Evolutionary conservation across 2,888 invertebrate species (phyloP), one percentile per base, ranked within the genome.

Genomic region (Eupithecia tripunctaria): DNA sequence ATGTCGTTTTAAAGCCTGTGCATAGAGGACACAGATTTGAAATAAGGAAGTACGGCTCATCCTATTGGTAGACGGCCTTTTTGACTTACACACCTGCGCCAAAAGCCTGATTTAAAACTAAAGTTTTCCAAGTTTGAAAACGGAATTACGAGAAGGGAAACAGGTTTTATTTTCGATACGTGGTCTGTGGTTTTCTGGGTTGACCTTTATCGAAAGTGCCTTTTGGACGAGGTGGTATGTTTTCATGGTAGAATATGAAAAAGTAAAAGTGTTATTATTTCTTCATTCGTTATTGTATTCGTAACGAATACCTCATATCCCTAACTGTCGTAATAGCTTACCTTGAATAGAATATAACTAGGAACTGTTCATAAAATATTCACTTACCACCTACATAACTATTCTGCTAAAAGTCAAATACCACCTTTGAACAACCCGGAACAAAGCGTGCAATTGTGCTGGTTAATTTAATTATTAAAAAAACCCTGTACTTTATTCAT

Each of bases 11-110:
- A 83, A 86, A 88, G 82, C 85, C 83, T 76, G 84, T 89, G 87
- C 88, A 88, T 88, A 87, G 87, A 87, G 87, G 88, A 91, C 88
- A 89, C 85, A 87, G 88, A 89, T 90, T 90, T 87, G 84, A 88
- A 89, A 89, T 89, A 89, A 90, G 89, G 87, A 88, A 88, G 83
- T 86, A 81, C 72, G 81, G 87, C 84, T 89, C 84, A 89, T 88
- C 88, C 87, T 82, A 88, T 88, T 85, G 88, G 85, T 78, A 81
- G 80, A 74, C 78, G 79, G 79, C 82, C 81, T 82, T 79, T 82
- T 82, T 76, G 79, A 78, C 76, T 84, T 77, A 79, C 77, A 79
- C 79, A 79, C 82, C 76, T 74, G 76, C 76, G 77, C 71, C 62
- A 71, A 74, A 75, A 75, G 69, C 70, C 76, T 66, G 69, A 76